These are phyloP conservation scores for Silurus lanzhouensis DNA, from an alignment of 2,797 vertebrate species.

Conservation along the genomic window DNA sequence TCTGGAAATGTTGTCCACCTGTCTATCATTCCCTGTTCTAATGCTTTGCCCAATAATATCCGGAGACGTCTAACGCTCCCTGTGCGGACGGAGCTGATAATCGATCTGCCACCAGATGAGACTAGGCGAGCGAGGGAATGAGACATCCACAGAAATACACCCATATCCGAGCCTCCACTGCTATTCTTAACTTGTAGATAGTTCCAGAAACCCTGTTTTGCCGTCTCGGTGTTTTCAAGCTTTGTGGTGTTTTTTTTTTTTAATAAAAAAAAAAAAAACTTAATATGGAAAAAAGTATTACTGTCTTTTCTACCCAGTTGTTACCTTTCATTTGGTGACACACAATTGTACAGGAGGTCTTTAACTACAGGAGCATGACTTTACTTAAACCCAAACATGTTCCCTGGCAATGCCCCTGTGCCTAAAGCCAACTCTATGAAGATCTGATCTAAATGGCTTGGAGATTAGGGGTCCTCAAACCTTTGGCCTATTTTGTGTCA, in stretches of 20 bases:
- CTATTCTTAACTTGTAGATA: background rate
- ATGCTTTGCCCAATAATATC: background rate
- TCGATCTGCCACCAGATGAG: conserved; percentile 16
- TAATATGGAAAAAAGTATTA: too few species aligned
- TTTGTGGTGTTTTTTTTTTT: background rate
- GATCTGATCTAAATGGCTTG: too few species aligned
- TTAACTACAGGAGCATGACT: too few species aligned
- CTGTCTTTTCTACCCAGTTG: too few species aligned
- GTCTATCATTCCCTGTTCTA: background rate
- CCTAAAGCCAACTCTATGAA: too few species aligned
- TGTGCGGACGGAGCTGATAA: conserved; percentile 22
- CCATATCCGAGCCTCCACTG: background rate
- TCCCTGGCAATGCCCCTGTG: too few species aligned
- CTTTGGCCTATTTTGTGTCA: background rate
- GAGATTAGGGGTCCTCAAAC: too few species aligned
- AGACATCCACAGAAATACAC: conserved; percentile 5
- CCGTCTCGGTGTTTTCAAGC: background rate
- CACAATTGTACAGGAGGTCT: too few species aligned
- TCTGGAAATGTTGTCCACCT: background rate
- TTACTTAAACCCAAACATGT: too few species aligned
- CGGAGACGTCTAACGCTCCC: background rate
- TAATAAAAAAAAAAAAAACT: too few species aligned
- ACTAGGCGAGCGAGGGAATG: background rate
- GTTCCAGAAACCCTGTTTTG: background rate
- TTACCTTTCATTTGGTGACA: too few species aligned